phyloP scores from a whole-genome alignment of 2,888 invertebrate species.

The Megamerina dolium region DNA sequence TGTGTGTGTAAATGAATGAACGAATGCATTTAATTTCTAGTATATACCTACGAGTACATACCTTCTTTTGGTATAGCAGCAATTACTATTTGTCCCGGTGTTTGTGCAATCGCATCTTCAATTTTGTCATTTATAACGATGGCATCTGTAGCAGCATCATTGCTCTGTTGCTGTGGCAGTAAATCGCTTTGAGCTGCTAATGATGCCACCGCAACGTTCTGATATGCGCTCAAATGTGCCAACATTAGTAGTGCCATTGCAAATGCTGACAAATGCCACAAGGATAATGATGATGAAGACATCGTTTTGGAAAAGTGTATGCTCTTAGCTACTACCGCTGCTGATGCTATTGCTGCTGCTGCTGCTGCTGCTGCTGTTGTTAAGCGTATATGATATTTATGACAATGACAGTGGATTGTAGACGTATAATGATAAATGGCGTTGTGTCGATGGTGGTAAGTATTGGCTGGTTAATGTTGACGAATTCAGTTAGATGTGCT shows the following conservation, averaged over 20 bases:
- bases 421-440: too few relatives aligned
- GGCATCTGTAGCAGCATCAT: too few relatives aligned
- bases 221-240: background rate
- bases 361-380: background rate
- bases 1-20: too few relatives aligned
- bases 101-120: slow-evolving; percentile 1
- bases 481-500: too few relatives aligned
- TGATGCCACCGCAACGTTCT: background rate
- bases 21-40: too few relatives aligned
- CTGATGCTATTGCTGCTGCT: background rate
- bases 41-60: too few relatives aligned
- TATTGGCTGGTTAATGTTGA: too few relatives aligned
- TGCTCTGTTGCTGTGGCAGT: too few relatives aligned
- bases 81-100: slow-evolving; percentile 17
- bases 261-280: background rate
- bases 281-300: slow-evolving; percentile 2
- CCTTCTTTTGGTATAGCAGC: slow-evolving; percentile 14
- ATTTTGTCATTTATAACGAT: background rate
- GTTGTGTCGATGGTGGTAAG: too few relatives aligned
- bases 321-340: background rate
- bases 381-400: too few relatives aligned
- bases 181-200: slow-evolving; percentile 1
- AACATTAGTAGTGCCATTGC: slow-evolving; percentile 3
- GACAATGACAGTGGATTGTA: too few relatives aligned
- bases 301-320: slow-evolving; percentile 7